Evolutionary conservation across 2,113 vertebrate species (phyloP).

Genomic region (Spilogale gracilis): DNA sequence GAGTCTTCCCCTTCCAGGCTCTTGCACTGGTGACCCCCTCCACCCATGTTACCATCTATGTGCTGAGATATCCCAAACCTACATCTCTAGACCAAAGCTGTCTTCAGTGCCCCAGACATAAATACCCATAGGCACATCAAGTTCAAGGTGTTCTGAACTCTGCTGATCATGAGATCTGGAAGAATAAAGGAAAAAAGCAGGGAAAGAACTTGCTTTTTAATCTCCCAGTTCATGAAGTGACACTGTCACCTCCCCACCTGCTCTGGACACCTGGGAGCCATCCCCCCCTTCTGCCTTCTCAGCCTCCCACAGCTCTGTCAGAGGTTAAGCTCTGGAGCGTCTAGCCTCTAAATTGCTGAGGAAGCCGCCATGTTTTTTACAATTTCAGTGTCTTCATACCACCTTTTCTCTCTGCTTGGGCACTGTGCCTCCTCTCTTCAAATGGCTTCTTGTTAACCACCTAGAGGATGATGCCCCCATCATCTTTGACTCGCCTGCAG

Average conservation of each 20-base stretch:
- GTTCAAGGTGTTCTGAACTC: not conserved
- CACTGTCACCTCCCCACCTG: not conserved
- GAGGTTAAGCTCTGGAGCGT: not conserved
- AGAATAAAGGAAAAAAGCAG: not conserved
- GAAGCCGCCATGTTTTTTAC: not conserved
- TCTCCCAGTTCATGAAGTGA: not conserved
- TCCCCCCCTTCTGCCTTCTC: not conserved
- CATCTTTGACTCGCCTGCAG: not conserved
- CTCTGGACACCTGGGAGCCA: not conserved
- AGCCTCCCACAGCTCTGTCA: not conserved
- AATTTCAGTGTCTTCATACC: not conserved
- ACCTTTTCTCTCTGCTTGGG: not conserved
- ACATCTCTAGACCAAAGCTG: not conserved
- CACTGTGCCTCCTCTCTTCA: not conserved
- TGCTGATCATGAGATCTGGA: not conserved
- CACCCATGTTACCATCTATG: not conserved
- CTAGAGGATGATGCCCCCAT: accelerated
- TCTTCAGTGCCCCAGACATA: not conserved
- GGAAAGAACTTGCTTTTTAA: not conserved
- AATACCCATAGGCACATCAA: not conserved
- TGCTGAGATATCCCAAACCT: not conserved
- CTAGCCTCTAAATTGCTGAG: not conserved
- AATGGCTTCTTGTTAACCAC: not conserved
- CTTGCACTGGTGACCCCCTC: not conserved
- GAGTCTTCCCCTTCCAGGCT: not conserved